phyloP scores from a whole-genome alignment of 2,113 vertebrate genomes.

The Copsychus sechellarum region DNA sequence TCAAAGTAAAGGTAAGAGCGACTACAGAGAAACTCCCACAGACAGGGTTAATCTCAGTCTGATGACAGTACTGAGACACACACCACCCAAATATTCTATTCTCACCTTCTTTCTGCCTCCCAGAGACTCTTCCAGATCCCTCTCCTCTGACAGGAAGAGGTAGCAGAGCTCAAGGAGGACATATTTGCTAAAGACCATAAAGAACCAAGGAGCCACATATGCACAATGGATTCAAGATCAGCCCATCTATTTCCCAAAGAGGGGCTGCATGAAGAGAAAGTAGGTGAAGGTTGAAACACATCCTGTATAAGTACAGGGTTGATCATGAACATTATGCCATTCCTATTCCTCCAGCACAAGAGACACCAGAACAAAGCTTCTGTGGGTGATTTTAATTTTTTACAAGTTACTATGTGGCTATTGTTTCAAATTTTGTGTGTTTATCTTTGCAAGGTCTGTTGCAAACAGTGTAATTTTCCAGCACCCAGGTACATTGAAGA shows the following conservation, averaged over 20 bases:
- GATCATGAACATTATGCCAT: background rate
- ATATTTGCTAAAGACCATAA: background rate
- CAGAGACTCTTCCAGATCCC: background rate
- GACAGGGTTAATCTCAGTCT: background rate
- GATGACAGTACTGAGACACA: background rate
- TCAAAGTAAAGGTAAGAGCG: background rate
- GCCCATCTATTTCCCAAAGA: background rate
- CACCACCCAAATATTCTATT: background rate
- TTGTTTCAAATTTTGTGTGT: constrained; percentile 18
- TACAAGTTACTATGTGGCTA: background rate
- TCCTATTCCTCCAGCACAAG: background rate
- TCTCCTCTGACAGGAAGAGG: background rate
- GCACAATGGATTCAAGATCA: background rate
- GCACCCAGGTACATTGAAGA: constrained; percentile 43
- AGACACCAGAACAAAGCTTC: background rate
- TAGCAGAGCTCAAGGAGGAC: background rate
- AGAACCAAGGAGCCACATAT: background rate
- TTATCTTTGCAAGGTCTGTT: constrained; percentile 39
- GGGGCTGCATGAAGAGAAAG: background rate
- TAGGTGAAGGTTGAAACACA: background rate
- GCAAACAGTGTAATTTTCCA: constrained; percentile 53
- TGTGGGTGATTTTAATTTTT: constrained; percentile 33
- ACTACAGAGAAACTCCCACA: background rate
- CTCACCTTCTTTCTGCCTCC: background rate
- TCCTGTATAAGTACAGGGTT: background rate